A percentile compares a stretch with the other conserved stretches of the same genome.
Evolutionary conservation across 1,140 invertebrate species (phyloP).

Genomic region (Drosophila setifemur): DNA sequence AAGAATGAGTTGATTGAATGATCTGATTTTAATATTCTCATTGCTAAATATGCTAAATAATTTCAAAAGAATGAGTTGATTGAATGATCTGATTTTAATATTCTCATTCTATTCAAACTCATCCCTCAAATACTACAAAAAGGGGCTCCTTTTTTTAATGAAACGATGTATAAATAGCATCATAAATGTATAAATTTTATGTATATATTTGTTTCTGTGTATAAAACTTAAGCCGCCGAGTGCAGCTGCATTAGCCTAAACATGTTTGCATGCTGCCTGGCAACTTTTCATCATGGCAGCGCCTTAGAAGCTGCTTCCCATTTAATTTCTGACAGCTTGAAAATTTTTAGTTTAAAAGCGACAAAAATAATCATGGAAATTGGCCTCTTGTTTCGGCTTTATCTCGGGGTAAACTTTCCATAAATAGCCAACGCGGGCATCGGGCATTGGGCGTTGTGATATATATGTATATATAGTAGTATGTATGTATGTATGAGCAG

Average conservation of each 20-base stretch:
- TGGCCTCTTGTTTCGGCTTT: slow-evolving; percentile 63
- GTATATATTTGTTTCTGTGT: too few species aligned
- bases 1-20: too few species aligned
- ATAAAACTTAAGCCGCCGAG: slow-evolving; percentile 5
- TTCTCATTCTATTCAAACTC: too few species aligned
- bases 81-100: too few species aligned
- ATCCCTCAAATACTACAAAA: too few species aligned
- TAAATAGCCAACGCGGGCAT: slow-evolving; percentile 56
- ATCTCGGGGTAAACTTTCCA: slow-evolving; percentile 70
- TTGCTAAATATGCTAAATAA: too few species aligned
- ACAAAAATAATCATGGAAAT: slow-evolving; percentile 76
- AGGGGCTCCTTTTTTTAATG: too few species aligned
- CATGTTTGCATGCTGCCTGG: slow-evolving; percentile 62
- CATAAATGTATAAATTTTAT: too few species aligned
- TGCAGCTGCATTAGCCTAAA: slow-evolving; percentile 71
- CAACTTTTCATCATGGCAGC: slow-evolving; percentile 56
- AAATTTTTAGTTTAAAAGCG: slow-evolving; percentile 67
- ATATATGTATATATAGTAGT: slow-evolving; percentile 18
- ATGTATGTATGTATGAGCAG: slow-evolving; percentile 37
- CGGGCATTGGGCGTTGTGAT: slow-evolving; percentile 8
- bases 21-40: too few species aligned
- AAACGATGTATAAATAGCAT: too few species aligned
- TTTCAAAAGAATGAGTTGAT: too few species aligned
- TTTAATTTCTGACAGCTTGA: slow-evolving; percentile 74
- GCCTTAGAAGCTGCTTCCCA: slow-evolving; percentile 66